Evolutionary conservation across 2,888 invertebrate genomes (phyloP), one percentile per base, ranked within the genome.

Genomic region (Orthosia cruda): DNA sequence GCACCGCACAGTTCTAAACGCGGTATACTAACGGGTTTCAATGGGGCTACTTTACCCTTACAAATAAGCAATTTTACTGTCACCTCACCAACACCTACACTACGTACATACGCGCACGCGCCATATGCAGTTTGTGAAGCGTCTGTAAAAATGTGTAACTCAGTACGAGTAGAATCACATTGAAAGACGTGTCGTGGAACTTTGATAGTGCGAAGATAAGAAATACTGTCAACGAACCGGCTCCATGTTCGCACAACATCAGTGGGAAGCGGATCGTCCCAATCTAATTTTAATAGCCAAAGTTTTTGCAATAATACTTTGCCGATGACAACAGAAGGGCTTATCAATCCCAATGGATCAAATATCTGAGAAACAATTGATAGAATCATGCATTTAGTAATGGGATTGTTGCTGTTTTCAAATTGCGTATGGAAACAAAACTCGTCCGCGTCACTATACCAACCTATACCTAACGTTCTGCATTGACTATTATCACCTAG

Each of bases 231-330:
- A n/a, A n/a, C n/a, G n/a, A 55, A 55, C 7, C 55, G 55, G 23
- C 15, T 20, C 55, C 55, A 55, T 55, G 20, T 23, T 55, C 23
- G 55, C 7, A 23, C 12, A 15, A 55, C 9, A 23, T 23, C n/a
- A 18, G n/a, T 59, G 32, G 32, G 58, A 40, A 32, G n/a, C 58
- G 58, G 23, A 55, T 55, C 55, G 55, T 55, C 55, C 55, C 55
- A 55, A 23, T 23, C 54, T 20, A 23, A 54, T 54, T 23, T 20
- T 54, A 54, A 54, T 23, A 54, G 3, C 55, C 55, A 55, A 23
- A 55, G 16, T 15, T 23, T 59, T 7, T 59, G 58, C 7, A 59
- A 59, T 18, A 32, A 40, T 59, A 59, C 58, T 13, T 40, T n/a
- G 4, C 58, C 58, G n/a, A 59, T 32, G 16, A 58, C n/a, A 32